Evolutionary conservation across 1,140 invertebrate genomes (phyloP).

Genomic region (Philaenus spumarius): DNA sequence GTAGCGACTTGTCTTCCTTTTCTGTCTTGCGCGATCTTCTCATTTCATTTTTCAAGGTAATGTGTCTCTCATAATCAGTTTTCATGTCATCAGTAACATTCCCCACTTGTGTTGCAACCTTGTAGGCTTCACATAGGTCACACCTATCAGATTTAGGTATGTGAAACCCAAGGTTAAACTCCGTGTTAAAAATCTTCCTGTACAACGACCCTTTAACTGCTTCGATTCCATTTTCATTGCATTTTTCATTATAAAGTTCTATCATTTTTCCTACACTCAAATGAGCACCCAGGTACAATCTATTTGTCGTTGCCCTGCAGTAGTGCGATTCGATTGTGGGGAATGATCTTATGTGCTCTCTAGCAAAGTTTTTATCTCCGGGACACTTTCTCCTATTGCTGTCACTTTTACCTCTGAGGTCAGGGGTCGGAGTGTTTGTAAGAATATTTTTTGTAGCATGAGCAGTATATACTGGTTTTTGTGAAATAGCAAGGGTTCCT

Average conservation of each 20-base stretch:
- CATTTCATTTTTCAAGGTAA: constrained; percentile 6
- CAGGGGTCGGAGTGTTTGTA: constrained; percentile 10
- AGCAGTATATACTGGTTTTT: too few species aligned
- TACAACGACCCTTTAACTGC: constrained; percentile 24
- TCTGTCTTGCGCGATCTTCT: background rate
- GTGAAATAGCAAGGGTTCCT: too few species aligned
- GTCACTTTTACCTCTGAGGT: constrained; percentile 7
- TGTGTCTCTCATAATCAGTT: constrained; percentile 2
- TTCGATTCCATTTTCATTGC: constrained; percentile 14
- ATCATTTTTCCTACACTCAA: constrained; percentile 25
- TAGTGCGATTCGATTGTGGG: constrained; percentile 21
- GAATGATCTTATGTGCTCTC: constrained; percentile 20
- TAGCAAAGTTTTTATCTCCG: constrained; percentile 12
- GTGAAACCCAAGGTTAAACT: constrained; percentile 28
- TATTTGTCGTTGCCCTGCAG: constrained; percentile 16
- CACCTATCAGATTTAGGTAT: constrained; percentile 29
- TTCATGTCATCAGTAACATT: constrained; percentile 21
- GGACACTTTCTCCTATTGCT: background rate
- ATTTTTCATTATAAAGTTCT: constrained; percentile 20
- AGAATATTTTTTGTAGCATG: constrained; percentile 13
- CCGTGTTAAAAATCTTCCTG: constrained; percentile 17
- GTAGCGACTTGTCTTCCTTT: constrained; percentile 18
- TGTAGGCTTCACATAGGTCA: constrained; percentile 24
- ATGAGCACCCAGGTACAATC: constrained; percentile 17
- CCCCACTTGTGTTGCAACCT: too few species aligned